Percentiles rank a stretch among this genome's conserved stretches.
These are phyloP conservation scores for Phymatocera aterrima DNA, from an alignment of 2,888 invertebrate species.

Conservation along the genomic window DNA sequence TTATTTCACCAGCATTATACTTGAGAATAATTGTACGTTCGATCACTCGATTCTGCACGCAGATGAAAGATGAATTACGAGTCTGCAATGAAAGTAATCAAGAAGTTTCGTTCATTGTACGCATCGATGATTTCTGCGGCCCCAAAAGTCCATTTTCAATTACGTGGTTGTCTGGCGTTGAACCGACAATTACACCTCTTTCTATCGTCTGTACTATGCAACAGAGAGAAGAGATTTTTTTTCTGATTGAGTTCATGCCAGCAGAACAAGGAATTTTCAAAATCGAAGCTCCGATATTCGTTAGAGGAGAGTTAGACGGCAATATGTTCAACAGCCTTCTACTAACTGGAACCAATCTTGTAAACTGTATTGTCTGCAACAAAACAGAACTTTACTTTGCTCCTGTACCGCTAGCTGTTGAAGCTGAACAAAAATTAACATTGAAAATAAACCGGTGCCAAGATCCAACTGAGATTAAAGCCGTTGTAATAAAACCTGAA, in stretches of 20 bases:
- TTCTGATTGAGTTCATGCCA: slow-evolving; percentile 64
- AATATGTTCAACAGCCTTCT: slow-evolving; percentile 68
- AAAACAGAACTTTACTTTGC: slow-evolving; percentile 64
- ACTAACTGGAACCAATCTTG: slow-evolving; percentile 62
- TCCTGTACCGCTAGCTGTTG: slow-evolving; percentile 64
- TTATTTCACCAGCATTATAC: no score
- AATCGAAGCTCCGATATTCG: slow-evolving; percentile 67
- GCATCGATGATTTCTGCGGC: slow-evolving; percentile 59
- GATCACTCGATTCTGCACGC: neutral
- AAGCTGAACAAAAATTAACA: slow-evolving; percentile 56
- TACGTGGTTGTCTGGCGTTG: slow-evolving; percentile 55
- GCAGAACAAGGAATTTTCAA: slow-evolving; percentile 57
- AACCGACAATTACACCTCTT: slow-evolving; percentile 48
- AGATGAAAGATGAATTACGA: slow-evolving; percentile 42
- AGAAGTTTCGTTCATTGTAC: slow-evolving; percentile 60
- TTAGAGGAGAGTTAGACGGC: slow-evolving; percentile 62
- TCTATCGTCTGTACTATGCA: slow-evolving; percentile 59
- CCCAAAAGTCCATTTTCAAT: slow-evolving; percentile 63
- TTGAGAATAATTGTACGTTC: neutral
- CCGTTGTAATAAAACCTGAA: slow-evolving; percentile 49
- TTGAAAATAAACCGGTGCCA: slow-evolving; percentile 55
- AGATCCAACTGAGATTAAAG: slow-evolving; percentile 50
- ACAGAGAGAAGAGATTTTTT: slow-evolving; percentile 58
- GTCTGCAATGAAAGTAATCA: slow-evolving; percentile 55
- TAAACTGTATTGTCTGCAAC: slow-evolving; percentile 62